Base-by-base conservation (phyloP, 2,797 vertebrate genomes). In the Coccyzus lansbergi region DNA sequence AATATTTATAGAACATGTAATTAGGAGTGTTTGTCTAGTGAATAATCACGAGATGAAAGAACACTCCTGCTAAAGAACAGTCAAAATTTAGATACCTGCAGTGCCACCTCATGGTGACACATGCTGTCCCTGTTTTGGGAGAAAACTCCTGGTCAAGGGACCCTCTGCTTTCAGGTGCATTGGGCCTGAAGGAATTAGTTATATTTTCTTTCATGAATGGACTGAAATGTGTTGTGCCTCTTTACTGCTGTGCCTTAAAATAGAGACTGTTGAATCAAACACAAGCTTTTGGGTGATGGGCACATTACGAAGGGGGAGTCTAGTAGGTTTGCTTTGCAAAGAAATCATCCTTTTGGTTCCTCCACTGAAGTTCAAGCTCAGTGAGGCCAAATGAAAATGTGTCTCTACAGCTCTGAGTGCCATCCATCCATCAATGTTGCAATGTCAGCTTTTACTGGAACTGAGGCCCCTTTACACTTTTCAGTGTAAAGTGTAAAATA, bases 221-320 rank as follows among this genome's bases (percentile, higher is more conserved):
- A 31, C 8, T 9, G 3, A 51, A 63, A 25, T 1, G 0, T 4
- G 2, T 6, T 22, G 15, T 33, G 17, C 18, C 14, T 75, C 21
- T 56, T 87, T 59, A 20, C 49, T 75, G 16, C 29, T 3, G 4
- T 28, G 29, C 18, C 40, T 67, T 21, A 49, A 79, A 51, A 71
- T 3, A n/a, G 42, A 1, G 5, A 56, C 20, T 42, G 31, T 59
- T 31, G 60, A 55, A 55, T 42, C 40, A 46, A 34, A 52, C 7
- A 5, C 0, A 4, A 55, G 34, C 10, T 62, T 72, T 77, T 0
- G 1, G 25, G 40, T 26, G 67, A 49, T 2, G 49, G n/a, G 26
- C 0, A 8, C 14, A 2, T 40, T 26, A 29, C 34, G 22, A 62
- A 67, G 33, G 15, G 48, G 21, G 38, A 6, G 40, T 55, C 34